A percentile compares a stretch with the other conserved stretches of the same genome.
Conservation (phyloP, 2,113 vertebrate species). For the Felis chaus region DNA sequence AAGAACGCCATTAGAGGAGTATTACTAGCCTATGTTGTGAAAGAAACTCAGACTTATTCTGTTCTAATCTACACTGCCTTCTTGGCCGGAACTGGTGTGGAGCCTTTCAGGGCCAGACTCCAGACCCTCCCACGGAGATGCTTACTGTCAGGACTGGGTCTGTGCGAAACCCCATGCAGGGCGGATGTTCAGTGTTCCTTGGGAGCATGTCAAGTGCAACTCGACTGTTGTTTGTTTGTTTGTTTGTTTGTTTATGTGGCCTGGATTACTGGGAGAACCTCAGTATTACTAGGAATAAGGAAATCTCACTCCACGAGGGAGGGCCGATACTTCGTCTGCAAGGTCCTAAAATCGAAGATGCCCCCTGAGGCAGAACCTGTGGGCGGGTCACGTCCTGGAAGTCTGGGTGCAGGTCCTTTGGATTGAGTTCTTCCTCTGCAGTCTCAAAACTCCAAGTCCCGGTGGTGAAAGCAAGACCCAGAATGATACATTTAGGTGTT, state of each 20-base stretch:
- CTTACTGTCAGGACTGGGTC: background rate
- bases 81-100: background rate
- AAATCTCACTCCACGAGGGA: background rate
- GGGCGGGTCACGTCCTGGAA: background rate
- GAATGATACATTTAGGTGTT: rapidly evolving
- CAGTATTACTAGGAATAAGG: background rate
- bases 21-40: background rate
- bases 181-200: background rate
- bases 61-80: background rate
- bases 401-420: background rate
- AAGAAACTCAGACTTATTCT: background rate
- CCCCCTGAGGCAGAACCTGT: background rate
- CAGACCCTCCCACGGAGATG: background rate
- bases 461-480: background rate
- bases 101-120: background rate
- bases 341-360: background rate
- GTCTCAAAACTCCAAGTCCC: background rate
- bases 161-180: background rate
- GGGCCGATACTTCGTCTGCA: background rate
- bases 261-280: background rate
- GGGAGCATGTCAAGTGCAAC: background rate
- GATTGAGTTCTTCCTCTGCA: background rate
- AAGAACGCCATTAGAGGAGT: background rate
- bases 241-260: background rate
- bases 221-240: background rate